Base-by-base conservation (phyloP, 2,888 invertebrate genomes). In the Folsomia candida region DNA sequence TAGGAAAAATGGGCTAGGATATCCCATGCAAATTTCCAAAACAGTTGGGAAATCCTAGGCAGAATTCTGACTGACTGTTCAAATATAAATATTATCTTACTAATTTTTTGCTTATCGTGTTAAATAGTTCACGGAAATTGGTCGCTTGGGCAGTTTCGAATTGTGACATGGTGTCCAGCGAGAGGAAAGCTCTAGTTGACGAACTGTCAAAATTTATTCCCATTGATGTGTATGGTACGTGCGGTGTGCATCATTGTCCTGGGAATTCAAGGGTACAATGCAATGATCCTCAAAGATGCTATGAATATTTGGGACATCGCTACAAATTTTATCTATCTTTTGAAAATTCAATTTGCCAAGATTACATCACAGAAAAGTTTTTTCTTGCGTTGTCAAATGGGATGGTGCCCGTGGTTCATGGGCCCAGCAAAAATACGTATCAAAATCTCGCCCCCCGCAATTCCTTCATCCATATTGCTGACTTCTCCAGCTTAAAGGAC, bases 401-500 rank as follows among this genome's bases (percentile, higher is more conserved):
- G 37, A 76, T 78, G 72, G 74, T 77, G 11, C 78, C 77, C n/a
- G 71, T 83, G 3, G 81, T 82, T 1, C 80, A 80, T 59, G 82
- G 82, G 0, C 75, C 79, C 11, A 80, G 79, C 0, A 77, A 82
- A 69, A 25, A 11, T 6, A 9, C 6, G 4, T 82, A 83, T 67
- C 72, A 74, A 1, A 18, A 28, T n/a, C 69, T 80, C 3, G 77
- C 81, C 1, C 83, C 83, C 0, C 74, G 76, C 20, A 76, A 76
- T 20, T 81, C 82, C 2, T 82, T 78, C 74, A 82, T 83, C 60
- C 78, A 82, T 71, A 82, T 81, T 0, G 74, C 78, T 2, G 79
- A 80, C 26, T 83, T 81, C 68, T 59, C 74, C 2, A 74, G 77
- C 2, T 77, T 81, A 0, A 72, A 79, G 70, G 76, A 75, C n/a